phyloP scores from a whole-genome alignment of 1,140 invertebrate genomes.

The Paraescarpia echinospica region DNA sequence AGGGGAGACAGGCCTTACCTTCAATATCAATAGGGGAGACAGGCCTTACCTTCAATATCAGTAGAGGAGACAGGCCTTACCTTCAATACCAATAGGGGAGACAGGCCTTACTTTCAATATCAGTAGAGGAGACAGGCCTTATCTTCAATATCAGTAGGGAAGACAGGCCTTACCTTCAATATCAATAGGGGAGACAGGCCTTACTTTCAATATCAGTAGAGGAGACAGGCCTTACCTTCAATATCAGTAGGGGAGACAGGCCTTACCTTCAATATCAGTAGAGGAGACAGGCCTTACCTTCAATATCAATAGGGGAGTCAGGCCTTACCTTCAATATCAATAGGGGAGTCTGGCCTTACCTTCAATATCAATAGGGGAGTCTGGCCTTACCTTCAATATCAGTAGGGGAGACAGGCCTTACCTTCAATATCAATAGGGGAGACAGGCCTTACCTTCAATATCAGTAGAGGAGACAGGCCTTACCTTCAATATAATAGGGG shows the following conservation, averaged over 20 bases:
- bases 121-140: neutral
- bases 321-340: neutral
- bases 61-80: conserved; percentile 15
- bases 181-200: conserved; percentile 26
- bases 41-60: conserved; percentile 12
- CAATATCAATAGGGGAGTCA: neutral
- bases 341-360: neutral
- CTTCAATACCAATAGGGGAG: conserved; percentile 20
- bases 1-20: neutral
- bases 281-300: neutral
- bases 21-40: neutral
- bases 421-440: conserved; percentile 21
- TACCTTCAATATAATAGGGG: conserved; percentile 10
- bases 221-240: too few species aligned
- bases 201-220: neutral
- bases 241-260: too few species aligned
- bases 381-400: conserved; percentile 10
- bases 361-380: neutral
- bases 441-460: neutral
- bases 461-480: neutral
- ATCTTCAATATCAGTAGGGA: conserved; percentile 1
- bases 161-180: conserved; percentile 19
- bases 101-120: neutral
- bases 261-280: too few species aligned
- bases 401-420: conserved; percentile 18